These are phyloP conservation scores for Stichodactyla mertensii DNA, from an alignment of 64 coral and sea anemone species.

Conservation along the genomic window DNA sequence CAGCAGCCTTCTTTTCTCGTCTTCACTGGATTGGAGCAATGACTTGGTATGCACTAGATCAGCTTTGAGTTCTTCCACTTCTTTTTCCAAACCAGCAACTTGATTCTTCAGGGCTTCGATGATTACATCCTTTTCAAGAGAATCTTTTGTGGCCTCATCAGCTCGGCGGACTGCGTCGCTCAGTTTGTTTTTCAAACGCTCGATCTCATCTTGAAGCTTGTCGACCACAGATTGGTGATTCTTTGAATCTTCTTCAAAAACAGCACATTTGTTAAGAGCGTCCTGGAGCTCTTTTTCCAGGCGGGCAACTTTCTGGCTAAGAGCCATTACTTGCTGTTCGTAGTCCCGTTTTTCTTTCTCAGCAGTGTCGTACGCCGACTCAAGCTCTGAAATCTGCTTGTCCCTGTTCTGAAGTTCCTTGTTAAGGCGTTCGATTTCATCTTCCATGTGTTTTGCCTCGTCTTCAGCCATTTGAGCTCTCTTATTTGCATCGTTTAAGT, in stretches of 20 bases:
- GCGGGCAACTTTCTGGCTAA: slow-evolving; percentile 54
- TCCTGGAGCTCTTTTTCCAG: slow-evolving; percentile 65
- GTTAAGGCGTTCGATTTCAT: slow-evolving; percentile 57
- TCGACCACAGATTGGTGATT: slow-evolving; percentile 56
- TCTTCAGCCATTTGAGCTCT: slow-evolving; percentile 62
- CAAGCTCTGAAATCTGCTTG: slow-evolving; percentile 64
- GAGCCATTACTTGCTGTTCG: slow-evolving; percentile 60
- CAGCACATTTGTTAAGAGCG: slow-evolving; percentile 54
- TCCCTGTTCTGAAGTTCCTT: slow-evolving; percentile 62
- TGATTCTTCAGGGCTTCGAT: slow-evolving; percentile 63
- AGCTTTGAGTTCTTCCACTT: slow-evolving; percentile 70
- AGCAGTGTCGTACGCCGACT: slow-evolving; percentile 51
- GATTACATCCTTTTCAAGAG: slow-evolving; percentile 64
- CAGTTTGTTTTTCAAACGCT: slow-evolving; percentile 63
- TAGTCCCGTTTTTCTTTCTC: slow-evolving; percentile 80
- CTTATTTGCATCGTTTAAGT: slow-evolving; percentile 69
- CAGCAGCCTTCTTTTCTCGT: slow-evolving; percentile 57
- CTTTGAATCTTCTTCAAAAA: slow-evolving; percentile 83
- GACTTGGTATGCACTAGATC: slow-evolving; percentile 67
- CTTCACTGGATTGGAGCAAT: slow-evolving; percentile 57
- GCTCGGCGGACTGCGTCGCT: slow-evolving; percentile 65
- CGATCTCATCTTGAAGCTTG: slow-evolving; percentile 78
- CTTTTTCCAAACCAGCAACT: slow-evolving; percentile 58
- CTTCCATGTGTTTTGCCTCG: slow-evolving; percentile 50
- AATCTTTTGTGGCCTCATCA: slow-evolving; percentile 58